Evolutionary conservation across 2,888 invertebrate species (phyloP).

Genomic region (Mantis religiosa): DNA sequence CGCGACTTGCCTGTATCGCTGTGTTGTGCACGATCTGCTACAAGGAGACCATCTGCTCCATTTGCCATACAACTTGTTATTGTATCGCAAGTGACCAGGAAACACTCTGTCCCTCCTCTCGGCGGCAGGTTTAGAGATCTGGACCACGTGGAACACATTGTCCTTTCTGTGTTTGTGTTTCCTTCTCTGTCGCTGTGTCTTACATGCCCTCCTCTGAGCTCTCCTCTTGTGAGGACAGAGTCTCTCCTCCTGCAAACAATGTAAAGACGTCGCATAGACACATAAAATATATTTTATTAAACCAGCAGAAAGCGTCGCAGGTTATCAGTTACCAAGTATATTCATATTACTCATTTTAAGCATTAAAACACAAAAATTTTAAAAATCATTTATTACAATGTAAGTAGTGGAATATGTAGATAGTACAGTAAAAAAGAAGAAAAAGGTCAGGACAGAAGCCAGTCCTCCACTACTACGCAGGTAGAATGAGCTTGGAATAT

Average conservation of each 20-base stretch:
- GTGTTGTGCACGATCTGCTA: conserved; percentile 72
- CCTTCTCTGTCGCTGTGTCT: background rate
- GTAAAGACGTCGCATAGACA: no score
- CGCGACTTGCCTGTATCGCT: conserved; percentile 61
- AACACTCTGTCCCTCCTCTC: background rate
- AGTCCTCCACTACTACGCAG: no score
- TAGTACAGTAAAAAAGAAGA: no score
- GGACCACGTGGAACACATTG: background rate
- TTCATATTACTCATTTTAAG: no score
- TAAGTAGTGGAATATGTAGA: no score
- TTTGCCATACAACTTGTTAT: conserved; percentile 51
- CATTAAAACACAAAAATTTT: no score
- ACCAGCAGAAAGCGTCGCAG: no score
- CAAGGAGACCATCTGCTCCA: conserved; percentile 86
- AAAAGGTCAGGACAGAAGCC: no score
- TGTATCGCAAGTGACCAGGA: background rate
- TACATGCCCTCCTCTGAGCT: background rate
- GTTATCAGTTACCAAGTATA: no score
- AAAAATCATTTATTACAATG: no score
- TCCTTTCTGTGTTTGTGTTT: background rate
- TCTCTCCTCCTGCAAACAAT: background rate
- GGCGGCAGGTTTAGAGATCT: background rate
- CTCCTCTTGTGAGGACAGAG: background rate
- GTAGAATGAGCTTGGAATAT: no score
- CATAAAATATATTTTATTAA: no score